Evolutionary conservation across 2,797 vertebrate genomes (phyloP).

Genomic region (Enteromius unitaeniatus): DNA sequence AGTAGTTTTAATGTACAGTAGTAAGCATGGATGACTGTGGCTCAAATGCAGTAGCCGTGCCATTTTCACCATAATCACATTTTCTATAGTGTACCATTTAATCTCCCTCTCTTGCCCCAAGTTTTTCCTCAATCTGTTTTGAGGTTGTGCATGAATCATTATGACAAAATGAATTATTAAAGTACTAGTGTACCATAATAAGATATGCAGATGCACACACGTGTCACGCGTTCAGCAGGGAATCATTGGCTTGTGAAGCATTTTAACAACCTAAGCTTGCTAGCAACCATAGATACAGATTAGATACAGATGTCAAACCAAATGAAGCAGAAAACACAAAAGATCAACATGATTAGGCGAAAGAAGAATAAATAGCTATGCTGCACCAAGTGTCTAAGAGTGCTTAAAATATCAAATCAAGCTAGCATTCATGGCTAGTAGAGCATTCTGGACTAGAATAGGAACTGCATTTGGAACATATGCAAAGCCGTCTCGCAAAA

Average conservation of each 20-base stretch:
- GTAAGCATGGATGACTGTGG: neutral
- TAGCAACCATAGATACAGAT: slow-evolving; percentile 18
- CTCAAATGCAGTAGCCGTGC: neutral
- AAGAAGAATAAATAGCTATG: slow-evolving; percentile 7
- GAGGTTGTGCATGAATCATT: neutral
- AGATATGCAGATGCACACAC: slow-evolving; percentile 17
- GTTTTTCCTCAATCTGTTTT: neutral
- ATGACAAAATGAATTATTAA: slow-evolving; percentile 9
- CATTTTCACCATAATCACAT: neutral
- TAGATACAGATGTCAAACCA: slow-evolving; percentile 37
- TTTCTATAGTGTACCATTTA: neutral
- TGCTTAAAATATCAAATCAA: slow-evolving; percentile 19
- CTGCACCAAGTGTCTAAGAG: slow-evolving; percentile 3
- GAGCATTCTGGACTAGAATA: neutral
- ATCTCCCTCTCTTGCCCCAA: neutral
- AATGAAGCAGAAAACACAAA: slow-evolving; percentile 38
- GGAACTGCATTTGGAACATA: neutral
- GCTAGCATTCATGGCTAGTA: neutral
- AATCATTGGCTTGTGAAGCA: slow-evolving; percentile 10
- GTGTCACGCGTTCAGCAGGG: neutral
- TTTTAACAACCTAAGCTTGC: neutral
- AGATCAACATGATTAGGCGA: slow-evolving; percentile 24
- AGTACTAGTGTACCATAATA: neutral
- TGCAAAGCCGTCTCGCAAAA: neutral
- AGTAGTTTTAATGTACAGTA: neutral